These are phyloP conservation scores for Embiotoca jacksoni DNA, from an alignment of 2,113 vertebrate genomes.

Conservation along the genomic window DNA sequence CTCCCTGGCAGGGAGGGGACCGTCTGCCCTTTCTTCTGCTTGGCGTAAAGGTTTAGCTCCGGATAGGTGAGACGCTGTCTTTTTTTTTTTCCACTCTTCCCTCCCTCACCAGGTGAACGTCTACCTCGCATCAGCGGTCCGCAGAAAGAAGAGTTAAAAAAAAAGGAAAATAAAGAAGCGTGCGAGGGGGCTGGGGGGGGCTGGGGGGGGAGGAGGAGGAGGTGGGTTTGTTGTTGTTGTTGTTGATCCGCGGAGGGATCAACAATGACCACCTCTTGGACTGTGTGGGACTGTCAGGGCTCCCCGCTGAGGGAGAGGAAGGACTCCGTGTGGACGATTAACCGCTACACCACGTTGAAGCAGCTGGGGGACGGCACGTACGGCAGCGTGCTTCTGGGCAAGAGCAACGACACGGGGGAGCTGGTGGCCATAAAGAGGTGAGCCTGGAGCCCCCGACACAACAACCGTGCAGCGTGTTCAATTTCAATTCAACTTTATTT, in stretches of 20 bases:
- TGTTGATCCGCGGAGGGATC: constrained; percentile 22
- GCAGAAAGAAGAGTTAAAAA: constrained; percentile 23
- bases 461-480: too few relatives aligned
- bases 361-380: constrained; percentile 94
- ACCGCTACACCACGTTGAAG: constrained; percentile 91
- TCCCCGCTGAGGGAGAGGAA: constrained; percentile 27
- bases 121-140: neutral
- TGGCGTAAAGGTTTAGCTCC: constrained; percentile 22
- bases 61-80: constrained; percentile 26
- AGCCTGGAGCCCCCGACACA: constrained; percentile 1
- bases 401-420: constrained; percentile 92
- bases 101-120: constrained; percentile 11
- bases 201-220: too few relatives aligned
- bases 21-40: constrained; percentile 5
- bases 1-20: neutral
- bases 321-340: constrained; percentile 82
- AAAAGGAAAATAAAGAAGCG: too few relatives aligned
- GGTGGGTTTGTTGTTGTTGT: neutral
- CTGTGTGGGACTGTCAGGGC: constrained; percentile 24
- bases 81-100: constrained; percentile 11
- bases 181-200: too few relatives aligned
- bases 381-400: constrained; percentile 93
- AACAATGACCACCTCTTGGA: constrained; percentile 19
- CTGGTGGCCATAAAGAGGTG: constrained; percentile 96
- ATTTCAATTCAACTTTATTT: too few relatives aligned